Evolutionary conservation across 2,888 invertebrate species (phyloP), one percentile per base, ranked within the genome.

Genomic region (Glyphotaelius pellucidus): DNA sequence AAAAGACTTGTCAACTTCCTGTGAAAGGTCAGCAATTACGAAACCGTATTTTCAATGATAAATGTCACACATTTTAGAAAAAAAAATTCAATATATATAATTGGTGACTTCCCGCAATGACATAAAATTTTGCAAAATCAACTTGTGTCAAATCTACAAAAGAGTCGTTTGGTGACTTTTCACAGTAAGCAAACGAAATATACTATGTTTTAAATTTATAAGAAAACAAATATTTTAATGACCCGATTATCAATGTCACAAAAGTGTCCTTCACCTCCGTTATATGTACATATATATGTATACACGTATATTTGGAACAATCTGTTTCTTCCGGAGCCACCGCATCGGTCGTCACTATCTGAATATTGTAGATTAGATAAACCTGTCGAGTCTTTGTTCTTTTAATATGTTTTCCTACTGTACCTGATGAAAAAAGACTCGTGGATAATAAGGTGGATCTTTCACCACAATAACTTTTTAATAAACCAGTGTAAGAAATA

Each of bases 351-450:
- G n/a, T 52, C 52, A 52, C 52, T 52, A 52, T 15, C 52, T 52
- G 52, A 52, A 52, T 67, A 81, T 81, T 81, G 19, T 81, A 81
- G 81, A 31, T 19, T 32, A 81, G 81, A 81, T 67, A 25, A 67
- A 67, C 5, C 67, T 67, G 67, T 67, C n/a, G 25, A 67, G 9
- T 25, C 25, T 67, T 35, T 79, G 1, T 89, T 80, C 35, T 79
- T 88, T 88, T 88, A 32, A 32, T 79, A 67, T 67, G 31, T 31
- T 89, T 89, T 89, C 67, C 79, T 89, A 89, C 80, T 89, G 88
- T 89, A 89, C 88, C 88, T 89, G 88, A 89, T 89, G 79, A 79
- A 38, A 89, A 80, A 89, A 89, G 88, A 89, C 88, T 89, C 35
- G 25, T 79, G 52, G 67, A n/a, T 35, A 35, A 79, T 89, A 35